Evolutionary conservation across 2,113 vertebrate genomes (phyloP), one percentile per base, ranked within the genome.

Genomic region (Pyxicephalus adspersus): DNA sequence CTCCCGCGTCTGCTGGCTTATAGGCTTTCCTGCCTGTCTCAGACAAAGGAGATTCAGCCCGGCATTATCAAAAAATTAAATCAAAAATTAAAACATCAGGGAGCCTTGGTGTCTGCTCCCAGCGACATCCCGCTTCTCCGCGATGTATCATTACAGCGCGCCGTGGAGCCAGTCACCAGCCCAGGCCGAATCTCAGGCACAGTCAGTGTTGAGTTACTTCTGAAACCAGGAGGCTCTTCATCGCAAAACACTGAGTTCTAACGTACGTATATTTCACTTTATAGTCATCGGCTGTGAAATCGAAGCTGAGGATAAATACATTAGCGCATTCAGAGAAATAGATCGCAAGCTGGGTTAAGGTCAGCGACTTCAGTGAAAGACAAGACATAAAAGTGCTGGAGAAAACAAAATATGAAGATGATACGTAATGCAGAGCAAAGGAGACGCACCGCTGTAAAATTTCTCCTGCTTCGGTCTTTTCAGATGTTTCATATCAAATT

Each of bases 1-100:
- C n/a, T n/a, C n/a, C 84, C 84, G 86, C 74, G 78, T 31, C 86
- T 85, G 79, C 52, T 55, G 73, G 84, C 79, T 84, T 83, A 80
- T 87, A 38, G 38, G 87, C 85, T 85, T 83, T 70, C 64, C 73
- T 70, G 83, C 52, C 64, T 85, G 80, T 83, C 72, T 89, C 84
- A 88, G 86, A 89, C 74, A 77, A 45, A 83, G 77, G 11, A 87
- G 77, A 45, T 86, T 87, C 83, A 85, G 78, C 85, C 80, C 77
- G 22, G 52, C 76, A 83, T 87, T 92, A 91, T 91, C 87, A 91
- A 91, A 89, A 91, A 91, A 90, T 88, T 90, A 92, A 92, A 92
- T 91, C 77, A 92, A 89, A 90, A 92, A 89, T 91, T 90, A 90
- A 90, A 92, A 89, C 87, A 86, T 88, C 83, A 77, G 86, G 90